Evolutionary conservation across 2,113 vertebrate species (phyloP), one percentile per base, ranked within the genome.

Genomic region (Herpailurus yagouaroundi): DNA sequence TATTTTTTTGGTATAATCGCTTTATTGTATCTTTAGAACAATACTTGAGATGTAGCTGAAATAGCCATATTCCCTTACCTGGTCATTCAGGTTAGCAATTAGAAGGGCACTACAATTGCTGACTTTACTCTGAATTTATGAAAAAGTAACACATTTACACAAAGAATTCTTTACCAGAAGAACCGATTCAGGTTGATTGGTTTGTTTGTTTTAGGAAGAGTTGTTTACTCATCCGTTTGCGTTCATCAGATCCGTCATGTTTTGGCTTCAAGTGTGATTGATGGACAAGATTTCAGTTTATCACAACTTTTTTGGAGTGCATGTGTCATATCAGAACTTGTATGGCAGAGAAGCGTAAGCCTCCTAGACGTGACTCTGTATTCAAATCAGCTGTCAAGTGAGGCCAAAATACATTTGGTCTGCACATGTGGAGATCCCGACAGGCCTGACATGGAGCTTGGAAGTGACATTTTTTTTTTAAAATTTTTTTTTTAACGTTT

Each of bases 1-100:
- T 45, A 33, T 27, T 55, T 94, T 94, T 97, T 83, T 33, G n/a
- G 25, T 63, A 23, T 45, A n/a, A 60, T 89, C 0, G 4, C 48
- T 55, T 69, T 69, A 12, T 55, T 93, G 1, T 89, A 52, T 89
- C 57, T 81, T 57, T 90, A 31, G 81, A 41, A 60, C 36, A 19
- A 8, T 48, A 85, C 85, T 92, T 93, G 82, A 87, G 50, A 64
- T 87, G 60, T 77, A 69, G 90, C 86, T 63, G 31, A 91, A 79
- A 66, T 81, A 81, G 19, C n/a, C 8, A 2, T 23, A 55, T 81
- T 57, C 10, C 15, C 55, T 66, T 74, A 73, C 18, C 7, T 7
- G 25, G 31, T 87, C 71, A 74, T 94, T 92, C 71, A 85, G 27
- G 21, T 79, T 89, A 74, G 27, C 21, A 64, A 2, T 38, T 85